Conservation (phyloP, 2,113 vertebrate species). For the Dasyurus viverrinus region DNA sequence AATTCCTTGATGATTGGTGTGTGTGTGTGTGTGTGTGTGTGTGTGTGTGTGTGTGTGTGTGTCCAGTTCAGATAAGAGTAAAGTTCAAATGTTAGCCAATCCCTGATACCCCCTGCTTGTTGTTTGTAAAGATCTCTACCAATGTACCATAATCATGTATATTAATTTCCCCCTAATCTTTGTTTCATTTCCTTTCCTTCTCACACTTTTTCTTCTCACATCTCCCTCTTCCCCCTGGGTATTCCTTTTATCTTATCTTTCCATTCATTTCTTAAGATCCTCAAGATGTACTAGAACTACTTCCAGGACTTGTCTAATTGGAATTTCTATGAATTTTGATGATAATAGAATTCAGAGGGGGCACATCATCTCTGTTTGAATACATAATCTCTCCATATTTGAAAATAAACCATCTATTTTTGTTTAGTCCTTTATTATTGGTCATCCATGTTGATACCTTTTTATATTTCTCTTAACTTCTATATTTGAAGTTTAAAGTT, state of each 20-base stretch:
- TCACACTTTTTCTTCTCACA: neutral
- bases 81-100: neutral
- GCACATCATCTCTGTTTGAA: neutral
- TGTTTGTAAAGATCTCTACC: neutral
- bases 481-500: neutral
- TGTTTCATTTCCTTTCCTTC: neutral
- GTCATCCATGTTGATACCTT: neutral
- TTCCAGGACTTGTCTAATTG: neutral
- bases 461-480: neutral
- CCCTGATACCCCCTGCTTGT: too few relatives aligned
- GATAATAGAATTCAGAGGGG: neutral
- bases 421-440: neutral
- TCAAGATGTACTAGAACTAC: neutral
- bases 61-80: neutral
- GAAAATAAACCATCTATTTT: neutral
- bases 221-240: neutral
- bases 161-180: neutral
- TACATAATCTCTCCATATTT: neutral
- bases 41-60: neutral
- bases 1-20: neutral
- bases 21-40: neutral
- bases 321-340: neutral
- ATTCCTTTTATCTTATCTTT: neutral
- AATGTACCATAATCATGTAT: neutral
- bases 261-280: neutral